These are phyloP conservation scores for Pycnonotus jocosus DNA, from an alignment of 2,113 vertebrate species.

Conservation along the genomic window DNA sequence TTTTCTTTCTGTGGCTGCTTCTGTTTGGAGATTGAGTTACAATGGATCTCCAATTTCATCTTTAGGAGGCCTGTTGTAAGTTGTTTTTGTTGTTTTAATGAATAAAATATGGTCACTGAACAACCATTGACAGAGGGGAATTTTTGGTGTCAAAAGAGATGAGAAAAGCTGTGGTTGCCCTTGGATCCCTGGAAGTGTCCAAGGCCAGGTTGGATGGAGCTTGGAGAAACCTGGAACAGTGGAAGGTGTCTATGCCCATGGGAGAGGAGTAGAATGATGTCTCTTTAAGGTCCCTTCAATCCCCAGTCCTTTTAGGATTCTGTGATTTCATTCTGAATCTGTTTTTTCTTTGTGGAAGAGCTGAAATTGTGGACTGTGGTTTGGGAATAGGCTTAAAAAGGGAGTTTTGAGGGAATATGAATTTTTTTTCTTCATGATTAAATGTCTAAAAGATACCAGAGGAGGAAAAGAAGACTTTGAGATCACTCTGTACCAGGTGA, in stretches of 20 bases:
- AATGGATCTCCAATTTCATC: not conserved
- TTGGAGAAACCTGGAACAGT: fast-evolving
- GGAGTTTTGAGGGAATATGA: not conserved
- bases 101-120: not conserved
- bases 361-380: not conserved
- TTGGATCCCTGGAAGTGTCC: not conserved
- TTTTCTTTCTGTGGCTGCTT: not conserved
- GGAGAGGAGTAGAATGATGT: too few species aligned
- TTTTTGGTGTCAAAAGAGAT: not conserved
- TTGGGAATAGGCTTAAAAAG: not conserved
- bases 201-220: fast-evolving
- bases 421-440: not conserved
- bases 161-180: not conserved
- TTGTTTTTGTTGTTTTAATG: not conserved
- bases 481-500: not conserved
- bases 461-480: not conserved
- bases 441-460: not conserved
- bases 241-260: not conserved
- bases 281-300: not conserved
- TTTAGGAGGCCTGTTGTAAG: not conserved
- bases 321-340: not conserved
- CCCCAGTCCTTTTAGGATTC: not conserved
- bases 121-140: not conserved
- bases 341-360: not conserved
- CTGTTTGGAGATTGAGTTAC: not conserved